Conservation (phyloP, 2,113 vertebrate genomes). For the Brienomyrus longianalis region DNA sequence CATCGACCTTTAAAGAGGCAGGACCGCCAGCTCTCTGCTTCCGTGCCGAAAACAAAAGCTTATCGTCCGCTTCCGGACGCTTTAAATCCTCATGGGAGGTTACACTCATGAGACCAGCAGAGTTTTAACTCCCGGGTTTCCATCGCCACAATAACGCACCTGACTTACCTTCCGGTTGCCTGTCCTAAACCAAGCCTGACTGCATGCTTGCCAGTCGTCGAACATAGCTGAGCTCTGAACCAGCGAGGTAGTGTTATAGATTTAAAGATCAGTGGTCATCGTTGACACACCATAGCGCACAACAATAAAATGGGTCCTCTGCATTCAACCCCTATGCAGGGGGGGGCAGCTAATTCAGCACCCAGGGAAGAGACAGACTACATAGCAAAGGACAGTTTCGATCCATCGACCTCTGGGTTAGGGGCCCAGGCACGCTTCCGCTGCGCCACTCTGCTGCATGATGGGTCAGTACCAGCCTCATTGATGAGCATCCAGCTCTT, state of each 20-base stretch:
- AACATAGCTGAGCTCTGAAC: neutral
- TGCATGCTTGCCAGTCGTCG: neutral
- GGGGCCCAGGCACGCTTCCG: conserved; percentile 74
- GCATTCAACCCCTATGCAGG: too few relatives aligned
- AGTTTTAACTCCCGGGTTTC: neutral
- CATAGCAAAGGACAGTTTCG: conserved; percentile 15
- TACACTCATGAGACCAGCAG: neutral
- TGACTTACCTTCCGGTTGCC: neutral
- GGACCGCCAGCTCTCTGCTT: neutral
- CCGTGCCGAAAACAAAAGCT: neutral
- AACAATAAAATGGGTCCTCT: too few relatives aligned
- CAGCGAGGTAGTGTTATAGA: neutral
- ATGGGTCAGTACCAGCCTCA: neutral
- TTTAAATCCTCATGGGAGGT: neutral
- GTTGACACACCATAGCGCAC: too few relatives aligned
- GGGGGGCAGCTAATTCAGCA: too few relatives aligned
- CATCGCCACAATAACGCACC: neutral
- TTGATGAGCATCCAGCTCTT: neutral
- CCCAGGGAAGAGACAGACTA: neutral
- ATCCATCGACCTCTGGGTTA: conserved; percentile 74
- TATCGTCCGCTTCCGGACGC: neutral
- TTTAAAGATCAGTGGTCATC: too few relatives aligned
- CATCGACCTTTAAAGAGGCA: neutral
- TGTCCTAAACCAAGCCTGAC: neutral
- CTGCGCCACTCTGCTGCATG: conserved; percentile 57